Evolutionary conservation across 1,140 invertebrate species (phyloP).

Genomic region (Hestina assimilis): DNA sequence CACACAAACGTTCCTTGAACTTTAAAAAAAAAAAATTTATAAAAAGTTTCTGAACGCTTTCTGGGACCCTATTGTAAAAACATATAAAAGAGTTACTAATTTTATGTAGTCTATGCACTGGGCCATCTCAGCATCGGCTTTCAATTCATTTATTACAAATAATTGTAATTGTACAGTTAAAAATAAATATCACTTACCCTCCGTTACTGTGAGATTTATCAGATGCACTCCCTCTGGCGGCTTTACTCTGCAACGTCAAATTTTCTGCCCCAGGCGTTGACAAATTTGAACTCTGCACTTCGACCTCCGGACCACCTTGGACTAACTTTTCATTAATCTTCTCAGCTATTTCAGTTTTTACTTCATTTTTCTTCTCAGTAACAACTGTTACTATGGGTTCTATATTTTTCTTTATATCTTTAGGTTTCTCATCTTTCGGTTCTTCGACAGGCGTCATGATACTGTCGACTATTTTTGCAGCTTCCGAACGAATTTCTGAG

Average conservation of each 20-base stretch:
- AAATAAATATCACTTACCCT: constrained; percentile 64
- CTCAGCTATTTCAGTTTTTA: constrained; percentile 42
- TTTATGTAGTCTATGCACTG: no score
- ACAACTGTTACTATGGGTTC: constrained; percentile 70
- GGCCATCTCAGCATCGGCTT: no score
- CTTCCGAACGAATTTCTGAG: constrained; percentile 57
- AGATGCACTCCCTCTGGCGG: constrained; percentile 50
- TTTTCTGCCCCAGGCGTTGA: constrained; percentile 57
- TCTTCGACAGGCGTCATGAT: constrained; percentile 65
- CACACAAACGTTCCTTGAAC: no score
- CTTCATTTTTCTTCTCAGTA: constrained; percentile 57
- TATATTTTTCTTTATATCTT: constrained; percentile 59
- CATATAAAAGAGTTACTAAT: no score
- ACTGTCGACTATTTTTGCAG: constrained; percentile 61
- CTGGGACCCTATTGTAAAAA: no score
- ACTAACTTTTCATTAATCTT: constrained; percentile 67
- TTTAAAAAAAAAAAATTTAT: no score
- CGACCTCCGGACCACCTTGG: constrained; percentile 69
- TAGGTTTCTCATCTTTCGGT: constrained; percentile 50
- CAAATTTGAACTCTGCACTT: constrained; percentile 74
- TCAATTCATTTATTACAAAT: no score
- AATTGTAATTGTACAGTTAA: no score
- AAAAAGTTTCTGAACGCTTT: no score
- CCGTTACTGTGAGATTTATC: constrained; percentile 70
- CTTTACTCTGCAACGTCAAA: constrained; percentile 42